These are phyloP conservation scores for Drosophila rellima DNA, from an alignment of 2,888 invertebrate species.

Conservation along the genomic window DNA sequence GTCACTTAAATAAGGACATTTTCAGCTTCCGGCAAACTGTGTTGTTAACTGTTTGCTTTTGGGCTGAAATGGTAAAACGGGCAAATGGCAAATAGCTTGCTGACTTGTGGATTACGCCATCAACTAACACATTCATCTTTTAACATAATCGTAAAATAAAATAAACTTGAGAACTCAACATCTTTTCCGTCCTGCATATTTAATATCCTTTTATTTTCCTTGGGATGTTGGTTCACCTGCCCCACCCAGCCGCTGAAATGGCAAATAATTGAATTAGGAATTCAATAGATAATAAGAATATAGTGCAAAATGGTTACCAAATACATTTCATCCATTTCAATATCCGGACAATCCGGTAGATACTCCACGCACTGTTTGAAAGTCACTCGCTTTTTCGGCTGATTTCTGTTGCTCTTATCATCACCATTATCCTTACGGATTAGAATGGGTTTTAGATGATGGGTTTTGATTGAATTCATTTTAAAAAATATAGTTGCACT, in stretches of 20 bases:
- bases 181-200: background rate
- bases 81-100: constrained; percentile 6
- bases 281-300: background rate
- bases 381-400: constrained; percentile 43
- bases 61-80: background rate
- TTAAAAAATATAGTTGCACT: constrained; percentile 5
- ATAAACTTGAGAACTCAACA: constrained; percentile 9
- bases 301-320: background rate
- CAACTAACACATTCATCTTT: constrained; percentile 5
- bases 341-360: constrained; percentile 29
- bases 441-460: background rate
- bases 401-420: background rate
- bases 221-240: background rate
- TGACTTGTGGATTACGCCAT: constrained; percentile 36
- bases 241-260: background rate
- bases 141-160: background rate
- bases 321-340: constrained; percentile 9
- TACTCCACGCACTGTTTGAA: constrained; percentile 51
- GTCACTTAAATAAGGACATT: constrained; percentile 31
- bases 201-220: background rate
- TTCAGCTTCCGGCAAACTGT: constrained; percentile 47
- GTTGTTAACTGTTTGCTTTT: constrained; percentile 15
- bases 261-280: background rate
- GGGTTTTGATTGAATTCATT: constrained; percentile 15
- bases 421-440: constrained; percentile 16